Evolutionary conservation across 2,113 vertebrate species (phyloP).

Genomic region (Nibea coibor): DNA sequence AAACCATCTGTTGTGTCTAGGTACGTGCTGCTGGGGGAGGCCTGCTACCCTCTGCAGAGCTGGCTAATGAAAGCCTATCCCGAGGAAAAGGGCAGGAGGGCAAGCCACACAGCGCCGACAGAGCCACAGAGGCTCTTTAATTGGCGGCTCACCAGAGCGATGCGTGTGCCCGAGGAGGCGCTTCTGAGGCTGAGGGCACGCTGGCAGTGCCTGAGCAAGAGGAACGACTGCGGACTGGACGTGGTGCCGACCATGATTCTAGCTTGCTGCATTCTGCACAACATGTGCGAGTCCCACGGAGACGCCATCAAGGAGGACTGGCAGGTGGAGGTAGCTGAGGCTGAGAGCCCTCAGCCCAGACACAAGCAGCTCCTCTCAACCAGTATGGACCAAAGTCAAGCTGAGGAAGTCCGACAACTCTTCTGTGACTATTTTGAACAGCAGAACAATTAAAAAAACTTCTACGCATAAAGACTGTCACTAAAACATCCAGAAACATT

Average conservation of each 20-base stretch:
- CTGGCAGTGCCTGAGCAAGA: constrained; percentile 83
- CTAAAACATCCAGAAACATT: not conserved
- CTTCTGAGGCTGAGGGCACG: constrained; percentile 80
- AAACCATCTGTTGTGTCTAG: constrained; percentile 49
- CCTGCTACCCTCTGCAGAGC: constrained; percentile 82
- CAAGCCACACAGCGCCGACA: not conserved
- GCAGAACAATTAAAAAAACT: constrained; percentile 58
- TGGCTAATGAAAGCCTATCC: constrained; percentile 83
- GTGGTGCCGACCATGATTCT: constrained; percentile 81
- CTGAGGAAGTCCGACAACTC: constrained; percentile 82
- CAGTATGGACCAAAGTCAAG: constrained; percentile 74
- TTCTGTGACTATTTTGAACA: constrained; percentile 87
- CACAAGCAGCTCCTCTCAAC: constrained; percentile 62
- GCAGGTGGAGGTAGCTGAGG: constrained; percentile 72
- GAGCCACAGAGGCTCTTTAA: constrained; percentile 77
- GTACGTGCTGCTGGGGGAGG: constrained; percentile 80
- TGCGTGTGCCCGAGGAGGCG: constrained; percentile 49
- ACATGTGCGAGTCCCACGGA: constrained; percentile 82
- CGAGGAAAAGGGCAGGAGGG: constrained; percentile 42
- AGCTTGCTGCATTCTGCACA: constrained; percentile 83
- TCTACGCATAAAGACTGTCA: not conserved
- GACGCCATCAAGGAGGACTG: constrained; percentile 79
- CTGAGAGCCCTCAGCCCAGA: constrained; percentile 78
- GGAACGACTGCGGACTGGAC: constrained; percentile 81
- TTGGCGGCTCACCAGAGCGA: constrained; percentile 63